These are phyloP conservation scores for Somateria mollissima DNA, from an alignment of 2,797 vertebrate species.

Conservation along the genomic window DNA sequence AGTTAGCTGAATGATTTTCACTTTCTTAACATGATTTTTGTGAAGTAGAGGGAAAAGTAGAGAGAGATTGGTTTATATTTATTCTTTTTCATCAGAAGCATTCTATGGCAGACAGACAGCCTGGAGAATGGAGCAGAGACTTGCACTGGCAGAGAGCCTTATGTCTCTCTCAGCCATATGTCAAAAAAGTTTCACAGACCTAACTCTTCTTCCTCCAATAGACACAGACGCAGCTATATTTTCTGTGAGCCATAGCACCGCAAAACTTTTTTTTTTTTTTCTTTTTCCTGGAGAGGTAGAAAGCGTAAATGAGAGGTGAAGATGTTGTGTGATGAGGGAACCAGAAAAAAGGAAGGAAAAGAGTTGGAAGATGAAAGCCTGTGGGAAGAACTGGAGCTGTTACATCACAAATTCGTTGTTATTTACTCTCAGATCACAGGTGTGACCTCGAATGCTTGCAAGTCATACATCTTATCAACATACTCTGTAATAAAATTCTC, in stretches of 20 bases:
- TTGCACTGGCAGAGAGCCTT: neutral
- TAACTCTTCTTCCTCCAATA: neutral
- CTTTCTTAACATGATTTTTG: neutral
- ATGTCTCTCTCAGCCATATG: neutral
- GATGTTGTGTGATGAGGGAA: neutral
- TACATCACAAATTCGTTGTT: neutral
- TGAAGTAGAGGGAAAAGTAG: slow-evolving; percentile 6
- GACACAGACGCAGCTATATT: neutral
- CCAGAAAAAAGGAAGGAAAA: neutral
- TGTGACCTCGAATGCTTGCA: neutral
- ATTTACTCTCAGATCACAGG: neutral
- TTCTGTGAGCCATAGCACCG: neutral
- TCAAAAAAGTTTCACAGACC: neutral
- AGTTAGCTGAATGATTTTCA: slow-evolving; percentile 9
- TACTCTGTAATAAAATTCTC: neutral
- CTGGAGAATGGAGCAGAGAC: neutral
- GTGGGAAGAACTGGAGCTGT: neutral
- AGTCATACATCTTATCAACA: neutral
- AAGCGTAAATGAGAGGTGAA: neutral
- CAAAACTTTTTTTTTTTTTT: neutral
- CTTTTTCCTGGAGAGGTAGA: neutral
- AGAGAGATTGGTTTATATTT: neutral
- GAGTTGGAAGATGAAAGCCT: neutral
- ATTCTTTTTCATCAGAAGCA: neutral
- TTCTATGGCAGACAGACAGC: neutral